A percentile compares a stretch with the other conserved stretches of the same genome.
phyloP scores from a whole-genome alignment of 2,888 invertebrate genomes.

The Chrysodeixis includens region DNA sequence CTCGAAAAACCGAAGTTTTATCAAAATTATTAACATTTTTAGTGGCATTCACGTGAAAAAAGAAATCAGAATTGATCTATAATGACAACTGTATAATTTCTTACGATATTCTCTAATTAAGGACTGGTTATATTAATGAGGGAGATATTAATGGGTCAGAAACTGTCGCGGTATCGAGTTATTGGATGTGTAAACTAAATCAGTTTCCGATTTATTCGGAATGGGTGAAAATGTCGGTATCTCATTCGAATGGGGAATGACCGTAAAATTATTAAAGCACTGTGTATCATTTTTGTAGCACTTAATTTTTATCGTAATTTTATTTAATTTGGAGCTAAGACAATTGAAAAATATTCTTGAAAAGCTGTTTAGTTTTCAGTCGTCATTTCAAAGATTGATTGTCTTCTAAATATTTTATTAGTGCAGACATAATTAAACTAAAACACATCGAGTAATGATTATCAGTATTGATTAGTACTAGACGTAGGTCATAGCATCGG shows the following conservation, averaged over 20 bases:
- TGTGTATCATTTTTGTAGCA: background rate
- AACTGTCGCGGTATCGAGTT: constrained; percentile 38
- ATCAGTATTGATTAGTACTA: no score
- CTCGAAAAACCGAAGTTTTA: constrained; percentile 15
- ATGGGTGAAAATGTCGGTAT: constrained; percentile 3
- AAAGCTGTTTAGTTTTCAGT: no score
- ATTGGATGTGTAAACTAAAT: constrained; percentile 24
- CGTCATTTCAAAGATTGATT: no score
- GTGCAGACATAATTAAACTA: no score
- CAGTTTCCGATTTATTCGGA: constrained; percentile 31
- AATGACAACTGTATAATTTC: constrained; percentile 58
- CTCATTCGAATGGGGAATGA: background rate
- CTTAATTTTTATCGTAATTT: background rate
- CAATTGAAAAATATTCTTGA: no score
- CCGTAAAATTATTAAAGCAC: background rate
- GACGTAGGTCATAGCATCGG: no score
- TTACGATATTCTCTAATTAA: constrained; percentile 46
- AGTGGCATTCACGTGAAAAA: constrained; percentile 20
- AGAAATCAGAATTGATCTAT: constrained; percentile 50
- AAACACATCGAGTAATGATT: no score
- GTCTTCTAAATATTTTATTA: no score
- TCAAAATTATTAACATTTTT: constrained; percentile 31
- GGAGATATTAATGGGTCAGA: constrained; percentile 35
- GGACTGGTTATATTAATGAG: constrained; percentile 44
- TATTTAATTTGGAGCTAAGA: no score